Evolutionary conservation across 2,797 vertebrate genomes (phyloP).

Genomic region (Premnoplex brunnescens): DNA sequence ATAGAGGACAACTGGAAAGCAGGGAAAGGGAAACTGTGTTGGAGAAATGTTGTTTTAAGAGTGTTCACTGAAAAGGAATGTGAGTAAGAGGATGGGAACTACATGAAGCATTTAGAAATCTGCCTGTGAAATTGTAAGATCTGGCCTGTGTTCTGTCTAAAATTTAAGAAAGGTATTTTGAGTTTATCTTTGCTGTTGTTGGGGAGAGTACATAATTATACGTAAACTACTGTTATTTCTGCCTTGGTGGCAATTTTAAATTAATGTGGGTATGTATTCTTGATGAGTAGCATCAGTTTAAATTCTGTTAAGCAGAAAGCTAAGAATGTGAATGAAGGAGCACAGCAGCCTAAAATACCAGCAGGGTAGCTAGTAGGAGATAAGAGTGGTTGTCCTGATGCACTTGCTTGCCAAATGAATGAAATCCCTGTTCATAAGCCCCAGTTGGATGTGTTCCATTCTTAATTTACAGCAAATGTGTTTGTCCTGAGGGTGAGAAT

Average conservation of each 20-base stretch:
- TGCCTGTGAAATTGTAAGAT: neutral
- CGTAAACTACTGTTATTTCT: neutral
- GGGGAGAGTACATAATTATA: neutral
- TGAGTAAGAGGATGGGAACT: neutral
- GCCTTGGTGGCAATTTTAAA: neutral
- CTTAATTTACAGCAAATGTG: neutral
- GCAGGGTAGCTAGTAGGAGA: neutral
- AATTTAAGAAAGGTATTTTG: neutral
- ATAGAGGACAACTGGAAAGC: neutral
- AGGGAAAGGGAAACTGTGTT: neutral
- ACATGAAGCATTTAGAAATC: neutral
- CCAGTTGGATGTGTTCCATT: neutral
- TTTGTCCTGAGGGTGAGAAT: neutral
- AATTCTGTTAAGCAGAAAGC: neutral
- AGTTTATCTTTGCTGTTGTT: accelerated
- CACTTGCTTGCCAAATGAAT: neutral
- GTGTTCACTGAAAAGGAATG: accelerated
- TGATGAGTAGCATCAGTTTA: neutral
- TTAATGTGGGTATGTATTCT: accelerated
- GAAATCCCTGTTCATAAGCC: neutral
- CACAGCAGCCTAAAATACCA: neutral
- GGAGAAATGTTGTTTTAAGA: neutral
- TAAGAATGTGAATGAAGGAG: neutral
- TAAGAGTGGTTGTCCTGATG: neutral
- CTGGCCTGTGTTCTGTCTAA: neutral